Conservation (phyloP, 2,888 invertebrate genomes). For the Apodemia duryi region DNA sequence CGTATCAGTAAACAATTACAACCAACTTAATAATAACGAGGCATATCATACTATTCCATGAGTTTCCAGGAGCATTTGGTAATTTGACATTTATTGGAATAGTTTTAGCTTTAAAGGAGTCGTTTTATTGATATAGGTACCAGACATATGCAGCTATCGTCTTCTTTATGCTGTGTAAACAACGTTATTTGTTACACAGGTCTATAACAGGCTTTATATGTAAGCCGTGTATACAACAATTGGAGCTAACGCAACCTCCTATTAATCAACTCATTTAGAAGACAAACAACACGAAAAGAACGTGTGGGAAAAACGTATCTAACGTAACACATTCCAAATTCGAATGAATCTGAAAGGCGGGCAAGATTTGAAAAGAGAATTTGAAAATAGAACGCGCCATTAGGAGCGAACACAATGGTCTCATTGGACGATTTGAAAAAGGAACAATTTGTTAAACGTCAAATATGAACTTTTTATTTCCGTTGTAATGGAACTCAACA, state of each 20-base stretch:
- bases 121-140: too few relatives aligned
- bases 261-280: slow-evolving; percentile 77
- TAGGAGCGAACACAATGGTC: slow-evolving; percentile 76
- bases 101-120: too few relatives aligned
- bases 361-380: slow-evolving; percentile 77
- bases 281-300: slow-evolving; percentile 57
- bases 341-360: slow-evolving; percentile 76
- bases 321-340: slow-evolving; percentile 74
- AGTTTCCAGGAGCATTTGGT: too few relatives aligned
- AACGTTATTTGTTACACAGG: slow-evolving; percentile 23
- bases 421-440: slow-evolving; percentile 80
- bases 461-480: slow-evolving; percentile 77
- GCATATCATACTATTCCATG: too few relatives aligned
- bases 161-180: slow-evolving; percentile 1
- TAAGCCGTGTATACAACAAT: slow-evolving; percentile 45
- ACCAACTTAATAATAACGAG: too few relatives aligned
- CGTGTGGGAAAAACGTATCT: slow-evolving; percentile 73
- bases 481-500: slow-evolving; percentile 69
- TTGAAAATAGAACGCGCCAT: slow-evolving; percentile 79
- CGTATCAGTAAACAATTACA: too few relatives aligned
- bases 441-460: slow-evolving; percentile 80
- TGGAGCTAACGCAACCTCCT: slow-evolving; percentile 55
- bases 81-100: too few relatives aligned
- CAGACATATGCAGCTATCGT: background rate
- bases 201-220: slow-evolving; percentile 17